Evolutionary conservation across 37 sponge, comb jelly and placozoan genomes (phyloP).

Genomic region (Crambe crambe): DNA sequence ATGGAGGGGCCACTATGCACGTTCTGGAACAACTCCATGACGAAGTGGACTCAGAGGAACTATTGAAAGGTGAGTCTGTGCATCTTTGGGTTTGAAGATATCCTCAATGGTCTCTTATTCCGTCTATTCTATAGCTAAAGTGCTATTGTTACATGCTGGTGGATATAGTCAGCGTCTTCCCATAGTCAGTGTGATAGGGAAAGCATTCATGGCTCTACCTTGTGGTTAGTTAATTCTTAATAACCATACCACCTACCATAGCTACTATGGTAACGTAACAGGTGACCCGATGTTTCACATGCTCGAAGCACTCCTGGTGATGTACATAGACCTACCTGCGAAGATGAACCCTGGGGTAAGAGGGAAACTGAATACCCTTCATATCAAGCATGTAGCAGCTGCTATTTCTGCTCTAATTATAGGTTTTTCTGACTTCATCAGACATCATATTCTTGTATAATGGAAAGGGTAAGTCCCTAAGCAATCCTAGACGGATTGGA

Average conservation of each 20-base stretch:
- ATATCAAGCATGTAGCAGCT: not conserved
- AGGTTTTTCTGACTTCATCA: slow-evolving; percentile 58
- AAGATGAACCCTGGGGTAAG: slow-evolving; percentile 79
- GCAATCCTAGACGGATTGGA: not conserved
- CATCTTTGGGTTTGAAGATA: not conserved
- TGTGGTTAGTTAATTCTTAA: slow-evolving; percentile 28
- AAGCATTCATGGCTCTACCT: slow-evolving; percentile 66
- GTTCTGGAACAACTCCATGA: slow-evolving; percentile 54
- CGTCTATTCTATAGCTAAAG: slow-evolving; percentile 38
- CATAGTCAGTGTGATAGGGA: slow-evolving; percentile 75
- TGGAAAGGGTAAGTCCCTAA: slow-evolving; percentile 27
- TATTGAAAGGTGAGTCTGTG: slow-evolving; percentile 23
- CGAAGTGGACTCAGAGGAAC: slow-evolving; percentile 13
- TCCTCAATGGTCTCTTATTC: not conserved
- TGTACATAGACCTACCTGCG: slow-evolving; percentile 56
- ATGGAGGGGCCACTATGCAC: slow-evolving; percentile 78
- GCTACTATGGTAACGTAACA: not conserved
- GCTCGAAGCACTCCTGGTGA: slow-evolving; percentile 66
- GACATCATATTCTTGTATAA: slow-evolving; percentile 58
- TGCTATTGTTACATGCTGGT: slow-evolving; percentile 81
- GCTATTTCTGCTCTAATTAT: not conserved
- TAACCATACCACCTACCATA: not conserved
- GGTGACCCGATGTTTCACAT: slow-evolving; percentile 60
- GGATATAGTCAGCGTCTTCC: slow-evolving; percentile 86
- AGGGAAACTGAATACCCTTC: not conserved